Conservation (phyloP, 2,113 vertebrate genomes). For the Xiphophorus hellerii region DNA sequence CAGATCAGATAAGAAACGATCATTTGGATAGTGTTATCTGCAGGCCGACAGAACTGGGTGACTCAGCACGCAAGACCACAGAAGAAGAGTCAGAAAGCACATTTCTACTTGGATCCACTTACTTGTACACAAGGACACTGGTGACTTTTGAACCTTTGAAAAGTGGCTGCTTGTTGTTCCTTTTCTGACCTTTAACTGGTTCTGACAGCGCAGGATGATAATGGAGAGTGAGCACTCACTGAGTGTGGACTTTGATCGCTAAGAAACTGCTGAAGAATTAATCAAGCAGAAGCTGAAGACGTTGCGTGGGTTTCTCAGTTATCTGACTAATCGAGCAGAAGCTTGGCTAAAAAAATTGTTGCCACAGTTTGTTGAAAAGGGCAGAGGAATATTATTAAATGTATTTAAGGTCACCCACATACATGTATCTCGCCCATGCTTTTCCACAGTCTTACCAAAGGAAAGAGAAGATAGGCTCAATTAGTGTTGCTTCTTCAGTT, state of each 20-base stretch:
- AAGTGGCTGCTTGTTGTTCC: slow-evolving; percentile 33
- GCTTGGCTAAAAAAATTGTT: not conserved
- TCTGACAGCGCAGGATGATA: slow-evolving; percentile 32
- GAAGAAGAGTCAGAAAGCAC: slow-evolving; percentile 33
- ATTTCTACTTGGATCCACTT: slow-evolving; percentile 42
- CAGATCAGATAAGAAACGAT: slow-evolving; percentile 61
- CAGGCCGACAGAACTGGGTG: slow-evolving; percentile 9
- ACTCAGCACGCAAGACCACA: slow-evolving; percentile 19
- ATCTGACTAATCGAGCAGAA: not conserved
- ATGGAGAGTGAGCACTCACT: slow-evolving; percentile 21
- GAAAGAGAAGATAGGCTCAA: not conserved
- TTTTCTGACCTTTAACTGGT: slow-evolving; percentile 50
- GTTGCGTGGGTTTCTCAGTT: not conserved
- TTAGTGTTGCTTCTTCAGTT: not conserved
- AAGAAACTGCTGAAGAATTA: slow-evolving; percentile 7
- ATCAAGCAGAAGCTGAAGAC: not conserved
- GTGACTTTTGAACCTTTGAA: slow-evolving; percentile 62
- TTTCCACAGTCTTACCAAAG: not conserved
- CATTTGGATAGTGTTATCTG: slow-evolving; percentile 39
- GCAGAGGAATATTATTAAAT: not conserved
- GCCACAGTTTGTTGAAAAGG: not conserved
- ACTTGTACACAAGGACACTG: slow-evolving; percentile 34
- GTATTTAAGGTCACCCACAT: not conserved
- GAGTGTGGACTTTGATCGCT: slow-evolving; percentile 32
- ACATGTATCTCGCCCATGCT: no score